Evolutionary conservation across 2,888 invertebrate genomes (phyloP).

Genomic region (Nudaria mundana): DNA sequence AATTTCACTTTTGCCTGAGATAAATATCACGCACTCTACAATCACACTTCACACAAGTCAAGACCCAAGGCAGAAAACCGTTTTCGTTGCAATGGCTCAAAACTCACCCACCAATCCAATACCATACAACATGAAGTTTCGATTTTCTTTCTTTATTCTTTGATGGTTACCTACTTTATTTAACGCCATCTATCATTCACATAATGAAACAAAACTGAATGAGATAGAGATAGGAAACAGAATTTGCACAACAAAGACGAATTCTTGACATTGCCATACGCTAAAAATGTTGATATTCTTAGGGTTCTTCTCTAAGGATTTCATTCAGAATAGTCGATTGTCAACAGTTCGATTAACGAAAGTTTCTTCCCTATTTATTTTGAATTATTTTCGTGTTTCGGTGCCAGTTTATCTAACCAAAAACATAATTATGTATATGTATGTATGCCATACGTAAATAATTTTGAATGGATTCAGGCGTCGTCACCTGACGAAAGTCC

Average conservation of each 20-base stretch:
- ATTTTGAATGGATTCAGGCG: too few relatives aligned
- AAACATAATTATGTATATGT: too few relatives aligned
- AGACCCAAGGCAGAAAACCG: slow-evolving; percentile 78
- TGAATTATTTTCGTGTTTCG: too few relatives aligned
- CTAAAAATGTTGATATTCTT: slow-evolving; percentile 4
- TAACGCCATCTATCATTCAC: slow-evolving; percentile 48
- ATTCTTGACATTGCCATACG: slow-evolving; percentile 9
- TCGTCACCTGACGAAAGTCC: too few relatives aligned
- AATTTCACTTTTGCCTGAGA: slow-evolving; percentile 57
- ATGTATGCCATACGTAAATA: too few relatives aligned
- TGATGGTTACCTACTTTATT: slow-evolving; percentile 26
- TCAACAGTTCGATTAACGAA: too few relatives aligned
- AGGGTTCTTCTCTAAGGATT: too few relatives aligned
- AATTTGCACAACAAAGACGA: too few relatives aligned
- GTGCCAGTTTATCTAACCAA: too few relatives aligned
- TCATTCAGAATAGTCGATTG: too few relatives aligned
- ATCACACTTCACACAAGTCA: slow-evolving; percentile 73
- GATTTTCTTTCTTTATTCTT: slow-evolving; percentile 56
- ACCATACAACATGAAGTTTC: slow-evolving; percentile 45
- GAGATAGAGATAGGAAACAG: too few relatives aligned
- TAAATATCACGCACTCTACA: slow-evolving; percentile 67
- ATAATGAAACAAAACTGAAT: not conserved
- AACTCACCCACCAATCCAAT: slow-evolving; percentile 34
- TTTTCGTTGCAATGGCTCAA: slow-evolving; percentile 66
- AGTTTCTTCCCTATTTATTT: too few relatives aligned